Conservation (phyloP, 2,113 vertebrate species). For the Corynorhinus townsendii region DNA sequence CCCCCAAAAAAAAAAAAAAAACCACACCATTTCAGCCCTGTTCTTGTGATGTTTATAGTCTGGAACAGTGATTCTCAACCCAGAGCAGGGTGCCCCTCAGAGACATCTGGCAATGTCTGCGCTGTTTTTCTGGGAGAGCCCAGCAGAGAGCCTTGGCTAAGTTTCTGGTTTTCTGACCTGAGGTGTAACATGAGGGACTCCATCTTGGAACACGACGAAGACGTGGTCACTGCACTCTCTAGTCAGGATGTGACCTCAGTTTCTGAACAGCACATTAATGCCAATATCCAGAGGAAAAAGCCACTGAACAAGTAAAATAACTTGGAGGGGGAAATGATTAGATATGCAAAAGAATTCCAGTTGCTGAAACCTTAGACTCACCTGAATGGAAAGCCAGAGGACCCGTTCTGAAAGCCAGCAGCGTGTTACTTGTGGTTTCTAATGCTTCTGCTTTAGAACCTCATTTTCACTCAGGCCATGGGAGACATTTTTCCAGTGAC, state of each 20-base stretch:
- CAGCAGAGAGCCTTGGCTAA: background rate
- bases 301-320: background rate
- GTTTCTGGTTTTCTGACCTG: background rate
- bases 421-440: background rate
- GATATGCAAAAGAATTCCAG: background rate
- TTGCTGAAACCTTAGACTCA: background rate
- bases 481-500: background rate
- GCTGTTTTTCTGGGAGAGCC: background rate
- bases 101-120: background rate
- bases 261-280: background rate
- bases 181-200: background rate
- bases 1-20: background rate
- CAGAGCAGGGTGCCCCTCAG: background rate
- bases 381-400: background rate
- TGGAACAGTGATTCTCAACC: background rate
- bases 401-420: background rate
- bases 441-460: background rate
- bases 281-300: background rate
- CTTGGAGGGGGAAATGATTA: background rate
- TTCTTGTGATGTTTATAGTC: background rate
- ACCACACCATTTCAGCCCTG: background rate
- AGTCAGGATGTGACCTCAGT: background rate
- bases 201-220: background rate
- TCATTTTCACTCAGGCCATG: background rate
- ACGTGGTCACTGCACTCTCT: background rate